Evolutionary conservation across 1,140 invertebrate genomes (phyloP).

Genomic region (Wiebesia pumilae): DNA sequence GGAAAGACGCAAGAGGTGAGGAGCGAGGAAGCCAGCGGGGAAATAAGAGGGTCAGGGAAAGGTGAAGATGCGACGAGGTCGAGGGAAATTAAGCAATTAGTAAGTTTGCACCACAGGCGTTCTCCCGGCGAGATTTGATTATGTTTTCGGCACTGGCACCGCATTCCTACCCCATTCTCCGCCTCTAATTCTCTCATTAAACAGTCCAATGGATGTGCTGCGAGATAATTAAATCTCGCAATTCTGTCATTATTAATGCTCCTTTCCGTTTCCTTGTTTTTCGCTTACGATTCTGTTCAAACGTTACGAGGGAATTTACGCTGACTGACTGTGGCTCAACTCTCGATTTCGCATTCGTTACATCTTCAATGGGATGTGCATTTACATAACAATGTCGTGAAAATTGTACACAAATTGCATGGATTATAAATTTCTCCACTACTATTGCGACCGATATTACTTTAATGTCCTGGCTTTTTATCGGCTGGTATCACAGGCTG

Average conservation of each 20-base stretch:
- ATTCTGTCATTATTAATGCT: constrained; percentile 29
- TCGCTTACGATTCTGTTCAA: constrained; percentile 13
- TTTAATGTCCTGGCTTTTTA: background rate
- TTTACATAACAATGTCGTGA: background rate
- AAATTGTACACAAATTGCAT: background rate
- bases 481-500: background rate
- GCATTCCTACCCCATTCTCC: background rate
- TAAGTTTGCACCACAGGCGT: constrained; percentile 73
- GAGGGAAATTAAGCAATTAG: constrained; percentile 75
- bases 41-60: constrained; percentile 56
- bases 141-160: constrained; percentile 68
- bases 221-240: constrained; percentile 36
- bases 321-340: background rate
- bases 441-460: background rate
- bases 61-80: constrained; percentile 45
- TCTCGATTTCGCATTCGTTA: background rate
- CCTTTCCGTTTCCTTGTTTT: constrained; percentile 1
- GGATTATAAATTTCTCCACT: background rate
- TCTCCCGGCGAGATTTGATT: constrained; percentile 72
- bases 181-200: constrained; percentile 39
- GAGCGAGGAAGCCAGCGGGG: constrained; percentile 1
- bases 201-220: constrained; percentile 27
- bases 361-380: background rate
- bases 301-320: background rate
- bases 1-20: constrained; percentile 5